phyloP scores from a whole-genome alignment of 2,113 vertebrate genomes.

The Engraulis encrasicolus region DNA sequence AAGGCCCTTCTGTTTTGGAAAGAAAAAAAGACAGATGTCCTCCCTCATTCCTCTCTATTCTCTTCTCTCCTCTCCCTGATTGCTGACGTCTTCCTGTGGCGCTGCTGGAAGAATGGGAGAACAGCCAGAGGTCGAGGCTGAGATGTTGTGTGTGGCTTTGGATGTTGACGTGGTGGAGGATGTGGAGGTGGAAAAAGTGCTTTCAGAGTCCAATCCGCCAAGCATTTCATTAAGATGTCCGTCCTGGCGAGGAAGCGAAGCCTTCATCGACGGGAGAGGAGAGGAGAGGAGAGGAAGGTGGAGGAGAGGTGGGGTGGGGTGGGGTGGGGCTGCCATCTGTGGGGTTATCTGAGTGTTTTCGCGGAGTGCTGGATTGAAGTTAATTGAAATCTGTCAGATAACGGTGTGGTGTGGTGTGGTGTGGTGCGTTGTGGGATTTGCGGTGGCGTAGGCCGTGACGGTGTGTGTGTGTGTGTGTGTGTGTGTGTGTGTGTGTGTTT shows the following conservation, averaged over 20 bases:
- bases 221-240: constrained; percentile 45
- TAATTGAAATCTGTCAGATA: constrained; percentile 52
- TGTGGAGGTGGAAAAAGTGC: neutral
- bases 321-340: constrained; percentile 17
- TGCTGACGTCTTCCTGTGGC: neutral
- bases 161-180: neutral
- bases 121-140: neutral
- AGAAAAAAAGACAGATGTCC: neutral
- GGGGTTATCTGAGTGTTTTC: constrained; percentile 32
- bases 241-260: neutral
- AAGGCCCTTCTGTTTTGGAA: neutral
- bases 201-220: constrained; percentile 13
- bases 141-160: too few relatives aligned
- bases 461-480: too few relatives aligned
- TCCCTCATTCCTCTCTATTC: too few relatives aligned
- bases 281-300: too few relatives aligned
- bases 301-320: too few relatives aligned
- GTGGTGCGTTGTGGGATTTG: too few relatives aligned
- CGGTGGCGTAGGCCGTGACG: too few relatives aligned
- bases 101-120: constrained; percentile 1
- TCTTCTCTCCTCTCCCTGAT: constrained; percentile 2
- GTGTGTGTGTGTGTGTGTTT: too few relatives aligned
- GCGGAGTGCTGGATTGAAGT: constrained; percentile 26
- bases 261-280: too few relatives aligned
- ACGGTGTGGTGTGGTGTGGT: neutral